Evolutionary conservation across 1,140 invertebrate species (phyloP).

Genomic region (Drosophila sproati): DNA sequence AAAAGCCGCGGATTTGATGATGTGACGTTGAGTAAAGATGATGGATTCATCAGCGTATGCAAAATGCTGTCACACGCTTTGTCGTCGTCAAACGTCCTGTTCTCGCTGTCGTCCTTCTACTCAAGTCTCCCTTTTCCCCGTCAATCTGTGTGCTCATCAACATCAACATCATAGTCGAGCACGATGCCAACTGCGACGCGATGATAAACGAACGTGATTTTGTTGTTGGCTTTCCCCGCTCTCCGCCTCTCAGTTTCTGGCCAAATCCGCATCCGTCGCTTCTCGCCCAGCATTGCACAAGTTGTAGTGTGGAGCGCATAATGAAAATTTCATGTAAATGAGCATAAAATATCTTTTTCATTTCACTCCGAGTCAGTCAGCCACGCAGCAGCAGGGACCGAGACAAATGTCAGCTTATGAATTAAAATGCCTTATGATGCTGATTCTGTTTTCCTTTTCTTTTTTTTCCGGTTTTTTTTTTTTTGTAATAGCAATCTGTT

Average conservation of each 20-base stretch:
- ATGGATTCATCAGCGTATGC: constrained; percentile 83
- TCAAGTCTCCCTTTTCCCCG: constrained; percentile 19
- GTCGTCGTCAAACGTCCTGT: constrained; percentile 58
- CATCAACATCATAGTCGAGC: constrained; percentile 76
- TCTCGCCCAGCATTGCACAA: constrained; percentile 57
- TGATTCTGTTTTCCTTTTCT: constrained; percentile 49
- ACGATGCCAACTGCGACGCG: constrained; percentile 61
- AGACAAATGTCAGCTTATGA: constrained; percentile 84
- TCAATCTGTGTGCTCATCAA: constrained; percentile 74
- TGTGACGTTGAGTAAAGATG: constrained; percentile 82
- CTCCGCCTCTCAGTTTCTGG: constrained; percentile 17
- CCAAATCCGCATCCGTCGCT: constrained; percentile 58
- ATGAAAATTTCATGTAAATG: constrained; percentile 84
- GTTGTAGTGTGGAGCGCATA: constrained; percentile 73
- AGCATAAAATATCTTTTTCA: constrained; percentile 84
- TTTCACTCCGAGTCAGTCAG: constrained; percentile 58
- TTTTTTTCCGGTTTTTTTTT: not conserved
- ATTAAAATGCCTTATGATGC: constrained; percentile 81
- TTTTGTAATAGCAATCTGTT: constrained; percentile 53
- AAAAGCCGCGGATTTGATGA: constrained; percentile 77
- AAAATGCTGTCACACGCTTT: constrained; percentile 83
- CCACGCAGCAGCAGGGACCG: constrained; percentile 42
- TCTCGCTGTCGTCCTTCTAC: constrained; percentile 5
- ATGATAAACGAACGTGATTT: constrained; percentile 82
- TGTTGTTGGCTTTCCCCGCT: constrained; percentile 68